Evolutionary conservation across 1,140 invertebrate genomes (phyloP).

Genomic region (Neelides sp.): DNA sequence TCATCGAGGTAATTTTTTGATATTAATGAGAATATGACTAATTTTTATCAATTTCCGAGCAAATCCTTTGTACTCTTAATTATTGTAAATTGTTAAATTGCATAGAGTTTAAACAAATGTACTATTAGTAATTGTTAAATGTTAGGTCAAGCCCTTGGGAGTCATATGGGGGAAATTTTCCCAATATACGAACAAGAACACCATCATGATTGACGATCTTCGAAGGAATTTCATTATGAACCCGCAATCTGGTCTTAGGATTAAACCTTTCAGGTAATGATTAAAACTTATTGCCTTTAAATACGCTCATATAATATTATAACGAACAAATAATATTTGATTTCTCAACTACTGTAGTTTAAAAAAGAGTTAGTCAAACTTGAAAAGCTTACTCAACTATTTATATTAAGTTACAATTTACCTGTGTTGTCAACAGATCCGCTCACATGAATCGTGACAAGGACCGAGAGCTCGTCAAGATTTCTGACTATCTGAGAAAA

Average conservation of each 20-base stretch:
- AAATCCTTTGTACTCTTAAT: too few species aligned
- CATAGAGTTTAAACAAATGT: background rate
- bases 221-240: conserved; percentile 96
- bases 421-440: conserved; percentile 47
- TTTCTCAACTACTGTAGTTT: background rate
- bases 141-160: conserved; percentile 83
- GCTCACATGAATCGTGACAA: conserved; percentile 73
- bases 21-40: conserved; percentile 1
- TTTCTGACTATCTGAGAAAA: conserved; percentile 70
- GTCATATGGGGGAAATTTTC: conserved; percentile 93
- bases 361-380: too few species aligned
- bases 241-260: conserved; percentile 80
- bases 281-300: background rate
- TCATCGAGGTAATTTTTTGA: conserved; percentile 64
- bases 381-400: too few species aligned
- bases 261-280: too few species aligned
- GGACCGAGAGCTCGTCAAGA: conserved; percentile 69
- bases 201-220: conserved; percentile 98
- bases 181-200: conserved; percentile 77
- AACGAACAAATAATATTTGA: too few species aligned
- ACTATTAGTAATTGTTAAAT: conserved; percentile 28
- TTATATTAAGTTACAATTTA: too few species aligned
- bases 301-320: too few species aligned
- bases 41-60: too few species aligned
- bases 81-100: background rate